phyloP scores from a whole-genome alignment of 2,888 invertebrate species.

The Coenonympha glycerion region DNA sequence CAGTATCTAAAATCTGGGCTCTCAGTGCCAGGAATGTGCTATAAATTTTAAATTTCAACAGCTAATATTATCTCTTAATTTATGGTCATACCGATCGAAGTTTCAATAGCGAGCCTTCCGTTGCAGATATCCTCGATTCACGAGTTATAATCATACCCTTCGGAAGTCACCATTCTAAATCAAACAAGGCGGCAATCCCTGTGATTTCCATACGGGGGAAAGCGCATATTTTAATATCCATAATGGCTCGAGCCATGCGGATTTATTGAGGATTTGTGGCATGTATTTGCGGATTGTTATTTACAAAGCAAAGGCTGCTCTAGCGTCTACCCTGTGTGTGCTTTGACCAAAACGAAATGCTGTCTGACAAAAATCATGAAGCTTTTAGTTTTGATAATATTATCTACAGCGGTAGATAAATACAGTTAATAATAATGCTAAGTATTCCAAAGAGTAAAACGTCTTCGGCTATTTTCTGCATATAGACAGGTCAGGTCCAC shows the following conservation, averaged over 20 bases:
- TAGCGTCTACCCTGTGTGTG: neutral
- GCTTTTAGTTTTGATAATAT: too few species aligned
- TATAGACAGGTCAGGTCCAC: too few species aligned
- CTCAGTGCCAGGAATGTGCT: conserved; percentile 7
- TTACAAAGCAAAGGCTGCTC: conserved; percentile 7
- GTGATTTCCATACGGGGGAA: conserved; percentile 45
- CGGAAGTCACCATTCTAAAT: conserved; percentile 71
- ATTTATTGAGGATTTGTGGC: conserved; percentile 33
- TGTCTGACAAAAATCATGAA: neutral
- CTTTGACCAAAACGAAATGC: neutral
- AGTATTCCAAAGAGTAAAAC: too few species aligned
- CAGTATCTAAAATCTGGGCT: conserved; percentile 4
- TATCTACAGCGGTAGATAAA: too few species aligned
- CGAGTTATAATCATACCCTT: conserved; percentile 52
- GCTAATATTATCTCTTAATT: conserved; percentile 34
- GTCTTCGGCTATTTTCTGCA: too few species aligned
- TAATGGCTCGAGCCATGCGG: conserved; percentile 43
- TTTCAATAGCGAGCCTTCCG: conserved; percentile 49
- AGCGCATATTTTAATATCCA: conserved; percentile 61
- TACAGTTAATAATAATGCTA: too few species aligned
- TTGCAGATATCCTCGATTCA: conserved; percentile 56
- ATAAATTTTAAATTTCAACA: conserved; percentile 19
- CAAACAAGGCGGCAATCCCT: conserved; percentile 60
- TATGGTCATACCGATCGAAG: conserved; percentile 50
- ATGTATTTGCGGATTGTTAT: conserved; percentile 15